Evolutionary conservation across 2,888 invertebrate genomes (phyloP), one percentile per base, ranked within the genome.

Genomic region (Oscheius sp.): DNA sequence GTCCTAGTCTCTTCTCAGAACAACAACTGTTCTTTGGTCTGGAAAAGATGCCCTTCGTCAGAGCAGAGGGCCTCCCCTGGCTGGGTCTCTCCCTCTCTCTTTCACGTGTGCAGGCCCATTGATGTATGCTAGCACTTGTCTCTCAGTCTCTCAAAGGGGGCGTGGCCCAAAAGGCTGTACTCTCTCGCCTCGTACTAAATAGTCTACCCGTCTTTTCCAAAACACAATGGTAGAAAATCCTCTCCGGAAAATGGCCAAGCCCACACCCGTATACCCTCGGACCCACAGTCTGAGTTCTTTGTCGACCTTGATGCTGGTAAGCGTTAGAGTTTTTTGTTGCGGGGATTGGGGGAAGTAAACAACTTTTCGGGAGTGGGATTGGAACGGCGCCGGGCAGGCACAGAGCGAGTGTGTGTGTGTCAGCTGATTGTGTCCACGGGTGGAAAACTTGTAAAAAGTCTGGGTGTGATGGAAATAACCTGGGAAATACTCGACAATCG

Each of bases 41-140:
- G 21, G 42, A 21, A 62, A 3, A 21, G 11, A 21, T 42, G 21
- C 42, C 13, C 42, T 42, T 42, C n/a, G 42, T 21, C 21, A 21
- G 21, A 21, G 21, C 21, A 0, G 21, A 21, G 7, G 35, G 68
- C 53, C 53, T 68, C 53, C 68, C 53, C 32, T 53, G 68, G 68
- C 51, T 53, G 50, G 29, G 29, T 3, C n/a, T 29, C 32, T 2
- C 42, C 47, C 42, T 47, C 4, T 48, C 53, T 11, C n/a, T 33
- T 55, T 68, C 68, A 68, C 68, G 68, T 68, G 68, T 42, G 42
- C 42, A 42, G 42, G 4, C 42, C 68, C 68, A 68, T 68, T 68
- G 68, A 68, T 68, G 68, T 68, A 68, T 68, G 68, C 68, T 68
- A 55, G 68, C 68, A 68, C 68, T 68, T 68, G 55, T 63, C 48